phyloP scores from a whole-genome alignment of 2,113 vertebrate genomes.

The Misgurnus mizolepis region DNA sequence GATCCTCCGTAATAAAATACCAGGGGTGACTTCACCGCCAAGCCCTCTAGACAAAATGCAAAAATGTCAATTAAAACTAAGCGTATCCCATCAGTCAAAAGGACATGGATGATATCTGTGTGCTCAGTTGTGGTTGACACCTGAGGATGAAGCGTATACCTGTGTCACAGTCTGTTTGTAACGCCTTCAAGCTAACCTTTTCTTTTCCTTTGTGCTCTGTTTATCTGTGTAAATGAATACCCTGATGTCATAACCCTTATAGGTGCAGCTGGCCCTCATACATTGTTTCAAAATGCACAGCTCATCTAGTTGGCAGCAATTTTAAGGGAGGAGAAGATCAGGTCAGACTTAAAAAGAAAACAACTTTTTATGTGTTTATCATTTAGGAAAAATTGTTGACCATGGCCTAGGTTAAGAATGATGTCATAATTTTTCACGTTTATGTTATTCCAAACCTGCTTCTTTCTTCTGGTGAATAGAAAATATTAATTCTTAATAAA shows the following conservation, averaged over 20 bases:
- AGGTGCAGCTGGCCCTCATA: slow-evolving; percentile 62
- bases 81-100: slow-evolving; percentile 64
- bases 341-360: slow-evolving; percentile 5
- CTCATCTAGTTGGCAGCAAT: slow-evolving; percentile 42
- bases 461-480: too few species aligned
- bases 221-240: slow-evolving; percentile 67
- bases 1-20: slow-evolving; percentile 40
- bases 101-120: slow-evolving; percentile 53
- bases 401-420: too few species aligned
- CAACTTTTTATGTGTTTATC: not conserved
- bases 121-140: slow-evolving; percentile 73
- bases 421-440: too few species aligned
- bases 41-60: slow-evolving; percentile 40
- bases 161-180: slow-evolving; percentile 65
- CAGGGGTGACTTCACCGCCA: slow-evolving; percentile 26
- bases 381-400: not conserved
- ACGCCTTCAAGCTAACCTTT: slow-evolving; percentile 56
- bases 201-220: slow-evolving; percentile 53
- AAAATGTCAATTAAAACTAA: slow-evolving; percentile 52
- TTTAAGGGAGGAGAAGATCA: not conserved
- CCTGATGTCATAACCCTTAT: slow-evolving; percentile 66
- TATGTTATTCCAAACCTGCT: too few species aligned
- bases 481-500: too few species aligned
- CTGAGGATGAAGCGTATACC: slow-evolving; percentile 73
- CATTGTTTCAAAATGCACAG: slow-evolving; percentile 38